Conservation (phyloP, 2,888 invertebrate genomes). For the Gordius sp. region DNA sequence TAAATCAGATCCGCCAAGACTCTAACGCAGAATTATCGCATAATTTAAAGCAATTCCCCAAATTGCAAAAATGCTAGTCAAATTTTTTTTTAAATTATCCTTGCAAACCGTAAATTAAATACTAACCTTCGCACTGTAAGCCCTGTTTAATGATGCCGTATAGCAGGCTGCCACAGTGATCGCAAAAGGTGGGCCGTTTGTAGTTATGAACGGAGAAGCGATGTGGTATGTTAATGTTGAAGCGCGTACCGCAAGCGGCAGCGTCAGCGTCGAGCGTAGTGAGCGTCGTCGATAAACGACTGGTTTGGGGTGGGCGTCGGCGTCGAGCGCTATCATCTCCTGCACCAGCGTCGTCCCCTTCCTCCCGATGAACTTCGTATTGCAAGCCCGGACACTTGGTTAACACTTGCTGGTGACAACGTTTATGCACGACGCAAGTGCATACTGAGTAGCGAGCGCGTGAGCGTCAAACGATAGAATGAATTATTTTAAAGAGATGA, state of each 20-base stretch:
- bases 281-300: too few species aligned
- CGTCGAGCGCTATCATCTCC: background rate
- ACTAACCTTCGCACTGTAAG: conserved; percentile 60
- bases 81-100: too few species aligned
- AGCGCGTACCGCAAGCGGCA: conserved; percentile 39
- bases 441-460: conserved; percentile 58
- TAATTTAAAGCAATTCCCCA: too few species aligned
- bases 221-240: conserved; percentile 94
- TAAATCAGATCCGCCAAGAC: too few species aligned
- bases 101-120: too few species aligned
- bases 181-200: conserved; percentile 93
- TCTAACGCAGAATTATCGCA: too few species aligned
- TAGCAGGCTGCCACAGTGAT: conserved; percentile 88
- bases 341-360: background rate
- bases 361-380: background rate
- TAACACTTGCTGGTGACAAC: conserved; percentile 81
- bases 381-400: conserved; percentile 77
- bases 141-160: conserved; percentile 88
- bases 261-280: conserved; percentile 19
- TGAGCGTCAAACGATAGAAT: too few species aligned
- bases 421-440: conserved; percentile 94
- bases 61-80: too few species aligned
- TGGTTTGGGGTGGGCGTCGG: too few species aligned
- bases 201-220: conserved; percentile 73
- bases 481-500: too few species aligned